Evolutionary conservation across 2,113 vertebrate species (phyloP), one percentile per base, ranked within the genome.

Genomic region (Macaca mulatta): DNA sequence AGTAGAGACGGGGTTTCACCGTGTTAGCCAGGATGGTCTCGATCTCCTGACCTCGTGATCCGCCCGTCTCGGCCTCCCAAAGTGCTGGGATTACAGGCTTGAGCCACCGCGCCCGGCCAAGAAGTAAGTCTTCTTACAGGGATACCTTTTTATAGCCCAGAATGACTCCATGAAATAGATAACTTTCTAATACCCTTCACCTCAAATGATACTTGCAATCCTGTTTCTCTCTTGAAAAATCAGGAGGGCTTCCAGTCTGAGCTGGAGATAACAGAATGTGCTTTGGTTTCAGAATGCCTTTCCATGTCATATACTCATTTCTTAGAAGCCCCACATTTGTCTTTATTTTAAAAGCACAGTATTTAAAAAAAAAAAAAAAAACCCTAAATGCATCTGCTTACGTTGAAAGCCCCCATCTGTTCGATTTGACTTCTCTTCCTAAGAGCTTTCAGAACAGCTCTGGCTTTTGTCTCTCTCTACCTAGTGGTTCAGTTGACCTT

Each of bases 321-420:
- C 67, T 81, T 85, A 89, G 83, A 70, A 93, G 40, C 5, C 23
- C 52, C 27, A 75, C 16, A 78, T 94, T 85, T 88, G 45, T 89
- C 74, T 94, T 97, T 94, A 93, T 89, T 93, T 94, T 89, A 89
- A 96, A 97, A 97, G 75, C 67, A 64, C 2, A 79, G n/a, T 50
- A n/a, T 87, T 87, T 61, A 23, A 11, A n/a, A 78, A 84, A 25
- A 38, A 6, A 30, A 77, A 88, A 25, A 55, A 30, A 93, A 97
- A 64, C 4, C 10, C 74, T 85, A 78, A 93, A 74, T 89, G 82
- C 43, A 79, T 94, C 52, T 94, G 78, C 88, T 94, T 82, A 81
- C 61, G 18, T 89, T 87, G 92, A 92, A 97, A 89, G 67, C 2
- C 45, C 55, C 32, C 22, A 61, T 78, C 70, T 45, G 57, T 77